Base-by-base conservation (phyloP, 1,140 invertebrate genomes). In the Trachymyrmex cornetzi region DNA sequence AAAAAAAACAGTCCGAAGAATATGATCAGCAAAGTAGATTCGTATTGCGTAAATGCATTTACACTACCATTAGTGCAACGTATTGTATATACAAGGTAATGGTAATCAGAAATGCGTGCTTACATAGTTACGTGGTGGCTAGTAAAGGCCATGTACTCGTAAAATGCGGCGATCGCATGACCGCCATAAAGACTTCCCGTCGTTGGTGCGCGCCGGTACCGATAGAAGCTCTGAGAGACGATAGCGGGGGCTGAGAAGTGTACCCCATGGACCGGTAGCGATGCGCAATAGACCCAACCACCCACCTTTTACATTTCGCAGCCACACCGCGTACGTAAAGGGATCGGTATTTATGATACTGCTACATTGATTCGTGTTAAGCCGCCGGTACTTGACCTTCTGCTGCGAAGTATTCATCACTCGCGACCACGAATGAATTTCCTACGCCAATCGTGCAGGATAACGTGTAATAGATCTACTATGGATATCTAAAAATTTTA, bases 351-450 rank as follows among this genome's bases (percentile, higher is more conserved):
- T 91, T 91, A 91, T 91, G 90, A 69, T 90, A 91, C 85, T 89
- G 89, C 75, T 85, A 88, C 89, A 91, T 91, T 90, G 90, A 91
- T 91, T 90, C 90, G 90, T 88, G 90, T 91, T 88, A 91, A 91
- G 86, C 89, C 90, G 89, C 75, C 81, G 89, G 77, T 90, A 90
- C 89, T 88, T 90, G 89, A 90, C 85, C 89, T 90, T 89, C 81
- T 85, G 48, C 57, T 55, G 88, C 79, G 44, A 89, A 87, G 66
- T 90, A 90, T 88, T 89, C 67, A 88, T 80, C 88, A 61, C 34
- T 64, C 85, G 66, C 55, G 81, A 84, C 85, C 88, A 55, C 85
- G 74, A 89, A 90, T 87, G 71, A 64, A 90, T 90, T 90, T 82
- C 24, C 67, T 30, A 48, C 24, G 34, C 19, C 22, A 12, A 57